Percentiles rank a stretch among this genome's conserved stretches.
Conservation (phyloP, 2,113 vertebrate species). For the Atractosteus spatula region DNA sequence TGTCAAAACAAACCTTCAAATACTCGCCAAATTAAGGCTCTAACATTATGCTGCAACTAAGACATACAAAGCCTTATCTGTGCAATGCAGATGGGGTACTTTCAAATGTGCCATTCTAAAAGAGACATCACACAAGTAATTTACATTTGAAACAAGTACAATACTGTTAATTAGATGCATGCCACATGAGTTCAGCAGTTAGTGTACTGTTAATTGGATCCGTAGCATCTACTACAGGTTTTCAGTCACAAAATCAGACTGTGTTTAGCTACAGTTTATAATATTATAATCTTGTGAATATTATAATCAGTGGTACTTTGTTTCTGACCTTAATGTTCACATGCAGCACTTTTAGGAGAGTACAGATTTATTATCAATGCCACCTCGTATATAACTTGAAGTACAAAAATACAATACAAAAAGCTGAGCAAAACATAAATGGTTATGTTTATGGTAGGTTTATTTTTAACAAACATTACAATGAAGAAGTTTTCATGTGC, state of each 20-base stretch:
- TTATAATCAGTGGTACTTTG: too few relatives aligned
- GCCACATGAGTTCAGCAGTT: neutral
- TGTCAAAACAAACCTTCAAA: conserved; percentile 1
- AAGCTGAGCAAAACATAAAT: too few relatives aligned
- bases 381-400: too few relatives aligned
- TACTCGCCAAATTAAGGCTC: neutral
- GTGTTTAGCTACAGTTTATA: too few relatives aligned
- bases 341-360: too few relatives aligned
- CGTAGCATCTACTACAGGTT: neutral
- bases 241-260: neutral
- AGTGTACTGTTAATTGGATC: conserved; percentile 2
- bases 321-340: too few relatives aligned
- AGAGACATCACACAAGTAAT: neutral
- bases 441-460: too few relatives aligned
- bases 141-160: neutral
- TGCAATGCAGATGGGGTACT: neutral
- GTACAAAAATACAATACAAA: too few relatives aligned
- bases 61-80: neutral
- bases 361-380: too few relatives aligned
- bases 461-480: too few relatives aligned
- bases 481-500: too few relatives aligned
- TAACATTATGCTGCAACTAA: neutral
- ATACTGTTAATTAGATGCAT: neutral
- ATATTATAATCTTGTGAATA: too few relatives aligned
- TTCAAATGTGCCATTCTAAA: neutral